Evolutionary conservation across 2,797 vertebrate genomes (phyloP).

Genomic region (Mus spretus): DNA sequence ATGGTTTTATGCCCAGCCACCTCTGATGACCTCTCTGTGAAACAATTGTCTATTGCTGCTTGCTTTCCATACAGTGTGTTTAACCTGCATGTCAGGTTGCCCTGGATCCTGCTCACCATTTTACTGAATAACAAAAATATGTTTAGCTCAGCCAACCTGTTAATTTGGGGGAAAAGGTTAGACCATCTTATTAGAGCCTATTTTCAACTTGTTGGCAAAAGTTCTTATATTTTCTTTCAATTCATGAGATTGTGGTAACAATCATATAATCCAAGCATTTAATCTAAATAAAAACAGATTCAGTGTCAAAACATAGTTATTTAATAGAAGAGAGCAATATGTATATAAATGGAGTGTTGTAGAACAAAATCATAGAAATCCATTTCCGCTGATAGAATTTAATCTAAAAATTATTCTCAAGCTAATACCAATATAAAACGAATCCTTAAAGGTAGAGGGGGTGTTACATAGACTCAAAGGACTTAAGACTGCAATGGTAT

Average conservation of each 20-base stretch:
- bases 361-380: background rate
- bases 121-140: conserved; percentile 15
- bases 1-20: background rate
- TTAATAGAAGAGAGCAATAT: background rate
- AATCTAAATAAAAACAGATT: background rate
- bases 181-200: background rate
- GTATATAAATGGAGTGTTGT: background rate
- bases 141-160: conserved; percentile 12
- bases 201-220: background rate
- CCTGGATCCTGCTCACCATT: background rate
- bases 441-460: background rate
- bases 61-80: background rate
- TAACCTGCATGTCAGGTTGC: background rate
- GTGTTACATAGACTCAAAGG: background rate
- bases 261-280: background rate
- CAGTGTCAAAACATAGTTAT: background rate
- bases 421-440: background rate
- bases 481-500: background rate
- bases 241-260: background rate
- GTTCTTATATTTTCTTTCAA: background rate
- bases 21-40: background rate
- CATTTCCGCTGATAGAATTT: background rate
- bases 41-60: background rate
- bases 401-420: conserved; percentile 25
- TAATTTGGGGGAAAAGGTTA: background rate